A percentile compares a stretch with the other conserved stretches of the same genome.
These are phyloP conservation scores for Drosophila lacicola DNA, from an alignment of 2,888 invertebrate species.

Conservation along the genomic window DNA sequence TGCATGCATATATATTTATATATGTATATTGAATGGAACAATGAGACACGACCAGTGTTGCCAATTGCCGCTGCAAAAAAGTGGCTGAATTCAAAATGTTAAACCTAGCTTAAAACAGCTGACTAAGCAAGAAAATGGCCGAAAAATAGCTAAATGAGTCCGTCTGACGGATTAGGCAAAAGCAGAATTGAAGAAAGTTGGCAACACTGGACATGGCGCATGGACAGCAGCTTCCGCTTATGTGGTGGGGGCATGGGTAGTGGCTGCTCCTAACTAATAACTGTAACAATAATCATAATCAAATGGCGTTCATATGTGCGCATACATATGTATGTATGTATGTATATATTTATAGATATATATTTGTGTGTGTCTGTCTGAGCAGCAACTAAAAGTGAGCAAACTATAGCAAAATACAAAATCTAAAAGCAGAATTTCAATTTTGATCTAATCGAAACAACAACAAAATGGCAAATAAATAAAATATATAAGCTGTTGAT, in stretches of 20 bases:
- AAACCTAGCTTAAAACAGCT: too few relatives aligned
- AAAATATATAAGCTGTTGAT: conserved; percentile 1
- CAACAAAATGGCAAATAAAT: neutral
- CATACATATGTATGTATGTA: neutral
- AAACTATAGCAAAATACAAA: conserved; percentile 1
- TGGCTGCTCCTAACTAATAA: neutral
- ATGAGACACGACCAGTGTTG: neutral
- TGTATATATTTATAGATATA: neutral
- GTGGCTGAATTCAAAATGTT: too few relatives aligned
- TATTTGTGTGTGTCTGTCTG: conserved; percentile 1
- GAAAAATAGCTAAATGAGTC: too few relatives aligned
- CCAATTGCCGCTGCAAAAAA: too few relatives aligned
- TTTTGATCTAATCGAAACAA: conserved; percentile 7
- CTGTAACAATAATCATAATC: conserved; percentile 19
- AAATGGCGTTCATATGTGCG: neutral
- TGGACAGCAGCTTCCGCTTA: conserved; percentile 3
- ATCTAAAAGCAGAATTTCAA: neutral
- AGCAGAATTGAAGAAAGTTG: too few relatives aligned
- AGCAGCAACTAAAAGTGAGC: conserved; percentile 3
- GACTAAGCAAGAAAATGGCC: too few relatives aligned
- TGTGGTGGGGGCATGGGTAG: too few relatives aligned
- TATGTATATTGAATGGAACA: neutral
- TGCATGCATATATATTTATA: too few relatives aligned
- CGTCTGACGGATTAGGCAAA: too few relatives aligned
- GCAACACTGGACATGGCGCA: neutral